Percentiles rank a stretch among this genome's conserved stretches.
These are phyloP conservation scores for Panorpa germanica DNA, from an alignment of 2,888 invertebrate species.

Conservation along the genomic window DNA sequence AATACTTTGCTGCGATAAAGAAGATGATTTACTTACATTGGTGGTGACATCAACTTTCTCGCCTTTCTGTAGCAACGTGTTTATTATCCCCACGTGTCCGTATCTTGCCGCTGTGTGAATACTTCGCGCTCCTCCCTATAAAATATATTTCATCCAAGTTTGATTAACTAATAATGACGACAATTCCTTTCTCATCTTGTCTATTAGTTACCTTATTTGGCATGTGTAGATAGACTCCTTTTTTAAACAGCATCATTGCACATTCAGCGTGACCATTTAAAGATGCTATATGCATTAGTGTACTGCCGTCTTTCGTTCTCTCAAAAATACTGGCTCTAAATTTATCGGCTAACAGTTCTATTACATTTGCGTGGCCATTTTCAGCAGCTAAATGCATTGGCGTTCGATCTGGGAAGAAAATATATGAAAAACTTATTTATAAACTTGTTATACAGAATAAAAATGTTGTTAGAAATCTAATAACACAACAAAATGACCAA, in stretches of 20 bases:
- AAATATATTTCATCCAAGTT: constrained; percentile 12
- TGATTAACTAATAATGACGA: constrained; percentile 3
- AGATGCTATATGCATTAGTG: constrained; percentile 96
- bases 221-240: constrained; percentile 98
- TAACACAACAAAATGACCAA: no score
- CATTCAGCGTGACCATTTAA: constrained; percentile 95
- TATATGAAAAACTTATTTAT: constrained; percentile 8
- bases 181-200: constrained; percentile 2
- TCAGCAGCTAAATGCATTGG: constrained; percentile 97
- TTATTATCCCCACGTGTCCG: constrained; percentile 94
- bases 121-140: constrained; percentile 81
- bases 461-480: not conserved
- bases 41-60: constrained; percentile 92
- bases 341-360: constrained; percentile 91
- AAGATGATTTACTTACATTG: constrained; percentile 43
- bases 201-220: constrained; percentile 67
- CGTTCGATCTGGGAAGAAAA: constrained; percentile 54
- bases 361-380: constrained; percentile 87
- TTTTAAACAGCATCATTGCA: constrained; percentile 94
- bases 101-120: constrained; percentile 95
- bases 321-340: constrained; percentile 94
- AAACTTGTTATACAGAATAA: constrained; percentile 1
- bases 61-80: constrained; percentile 85
- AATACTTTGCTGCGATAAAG: not conserved
- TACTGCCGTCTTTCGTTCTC: constrained; percentile 94